Evolutionary conservation across 2,888 invertebrate genomes (phyloP).

Genomic region (Heliconius cydno): DNA sequence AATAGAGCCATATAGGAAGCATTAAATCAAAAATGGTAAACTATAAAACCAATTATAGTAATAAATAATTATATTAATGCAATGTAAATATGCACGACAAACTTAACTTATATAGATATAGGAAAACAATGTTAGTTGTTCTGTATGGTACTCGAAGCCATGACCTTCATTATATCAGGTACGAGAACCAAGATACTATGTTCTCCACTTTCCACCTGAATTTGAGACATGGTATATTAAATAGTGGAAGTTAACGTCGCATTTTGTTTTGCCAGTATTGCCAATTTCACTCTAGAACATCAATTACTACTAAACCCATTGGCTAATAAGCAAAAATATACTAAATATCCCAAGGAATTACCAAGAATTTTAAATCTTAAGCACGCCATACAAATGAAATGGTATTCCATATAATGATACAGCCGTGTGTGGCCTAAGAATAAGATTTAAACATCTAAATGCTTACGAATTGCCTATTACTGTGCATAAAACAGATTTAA

Average conservation of each 20-base stretch:
- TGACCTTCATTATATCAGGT: neutral
- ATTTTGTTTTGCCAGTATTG: neutral
- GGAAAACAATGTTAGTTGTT: neutral
- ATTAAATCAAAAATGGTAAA: neutral
- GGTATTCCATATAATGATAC: slow-evolving; percentile 20
- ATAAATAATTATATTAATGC: neutral
- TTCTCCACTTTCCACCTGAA: neutral
- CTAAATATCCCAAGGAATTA: neutral
- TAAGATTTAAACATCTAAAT: slow-evolving; percentile 42
- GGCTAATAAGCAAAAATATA: neutral
- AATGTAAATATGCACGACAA: neutral
- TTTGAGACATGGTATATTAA: neutral
- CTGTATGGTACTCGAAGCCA: neutral
- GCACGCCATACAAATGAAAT: slow-evolving; percentile 3
- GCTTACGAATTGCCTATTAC: slow-evolving; percentile 49
- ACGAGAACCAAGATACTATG: neutral
- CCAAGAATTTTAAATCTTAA: slow-evolving; percentile 7
- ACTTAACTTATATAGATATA: slow-evolving; percentile 1
- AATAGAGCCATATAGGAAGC: neutral
- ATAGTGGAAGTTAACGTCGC: neutral
- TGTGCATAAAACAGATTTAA: slow-evolving; percentile 47
- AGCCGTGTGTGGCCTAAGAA: slow-evolving; percentile 45
- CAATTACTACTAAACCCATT: neutral
- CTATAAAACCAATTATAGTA: slow-evolving; percentile 7
- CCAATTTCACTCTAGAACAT: too few species aligned